phyloP scores from a whole-genome alignment of 2,113 vertebrate species.

The Shinisaurus crocodilurus region DNA sequence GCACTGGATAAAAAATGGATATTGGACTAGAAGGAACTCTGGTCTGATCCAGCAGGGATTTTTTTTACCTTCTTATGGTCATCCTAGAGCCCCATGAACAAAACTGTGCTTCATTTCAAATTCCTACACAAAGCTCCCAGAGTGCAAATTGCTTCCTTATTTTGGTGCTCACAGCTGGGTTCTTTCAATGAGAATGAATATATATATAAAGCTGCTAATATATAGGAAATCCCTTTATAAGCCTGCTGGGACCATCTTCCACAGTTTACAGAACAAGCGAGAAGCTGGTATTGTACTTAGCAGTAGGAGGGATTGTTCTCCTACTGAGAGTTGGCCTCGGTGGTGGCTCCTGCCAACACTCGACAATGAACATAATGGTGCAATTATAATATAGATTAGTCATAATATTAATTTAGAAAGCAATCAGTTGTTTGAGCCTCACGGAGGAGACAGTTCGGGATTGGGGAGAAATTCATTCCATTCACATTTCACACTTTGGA shows the following conservation, averaged over 20 bases:
- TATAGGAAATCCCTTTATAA: conserved; percentile 63
- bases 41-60: neutral
- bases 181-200: conserved; percentile 71
- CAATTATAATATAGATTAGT: neutral
- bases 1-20: neutral
- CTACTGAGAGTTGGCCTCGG: neutral
- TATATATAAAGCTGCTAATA: conserved; percentile 40
- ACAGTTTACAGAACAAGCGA: conserved; percentile 48
- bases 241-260: conserved; percentile 63
- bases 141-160: conserved; percentile 66
- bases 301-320: neutral
- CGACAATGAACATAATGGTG: neutral
- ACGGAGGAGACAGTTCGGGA: too few relatives aligned
- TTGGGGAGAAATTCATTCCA: too few relatives aligned
- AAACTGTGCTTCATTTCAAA: neutral
- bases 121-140: conserved; percentile 65
- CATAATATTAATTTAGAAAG: neutral
- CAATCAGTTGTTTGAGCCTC: neutral
- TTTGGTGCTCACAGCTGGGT: conserved; percentile 39
- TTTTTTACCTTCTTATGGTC: neutral
- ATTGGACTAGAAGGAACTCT: neutral
- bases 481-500: neutral
- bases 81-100: neutral
- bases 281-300: neutral
- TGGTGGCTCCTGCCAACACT: neutral